These are phyloP conservation scores for Silurus asotus DNA, from an alignment of 2,113 vertebrate genomes.

Conservation along the genomic window DNA sequence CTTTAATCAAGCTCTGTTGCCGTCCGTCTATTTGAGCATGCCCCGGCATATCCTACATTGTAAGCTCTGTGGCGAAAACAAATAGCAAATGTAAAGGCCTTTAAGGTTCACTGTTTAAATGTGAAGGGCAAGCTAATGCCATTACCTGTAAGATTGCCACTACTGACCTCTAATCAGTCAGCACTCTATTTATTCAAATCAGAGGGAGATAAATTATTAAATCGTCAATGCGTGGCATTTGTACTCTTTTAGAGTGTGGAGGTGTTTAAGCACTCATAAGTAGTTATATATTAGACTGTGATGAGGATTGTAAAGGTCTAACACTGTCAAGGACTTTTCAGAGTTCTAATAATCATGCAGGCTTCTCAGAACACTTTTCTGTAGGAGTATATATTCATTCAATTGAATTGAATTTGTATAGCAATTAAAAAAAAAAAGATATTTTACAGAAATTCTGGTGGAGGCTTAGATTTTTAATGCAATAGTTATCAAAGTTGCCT, in stretches of 20 bases:
- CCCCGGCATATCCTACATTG: slow-evolving; percentile 68
- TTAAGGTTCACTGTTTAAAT: slow-evolving; percentile 76
- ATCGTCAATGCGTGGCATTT: slow-evolving; percentile 52
- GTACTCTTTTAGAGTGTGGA: slow-evolving; percentile 21
- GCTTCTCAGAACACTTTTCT: background rate
- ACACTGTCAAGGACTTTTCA: background rate
- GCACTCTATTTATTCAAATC: slow-evolving; percentile 68
- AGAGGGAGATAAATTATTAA: slow-evolving; percentile 62
- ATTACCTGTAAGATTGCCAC: slow-evolving; percentile 64
- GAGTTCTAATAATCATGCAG: background rate
- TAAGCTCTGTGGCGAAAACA: slow-evolving; percentile 65
- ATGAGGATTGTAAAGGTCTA: background rate
- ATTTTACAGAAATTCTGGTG: background rate
- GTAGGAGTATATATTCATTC: background rate
- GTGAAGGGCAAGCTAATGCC: slow-evolving; percentile 70
- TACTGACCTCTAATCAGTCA: slow-evolving; percentile 65
- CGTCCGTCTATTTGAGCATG: slow-evolving; percentile 73
- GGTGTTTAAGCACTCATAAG: slow-evolving; percentile 21
- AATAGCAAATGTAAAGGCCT: slow-evolving; percentile 73
- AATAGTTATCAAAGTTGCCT: background rate
- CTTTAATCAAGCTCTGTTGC: slow-evolving; percentile 78
- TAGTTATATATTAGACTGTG: background rate
- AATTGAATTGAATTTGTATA: background rate
- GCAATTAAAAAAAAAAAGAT: background rate
- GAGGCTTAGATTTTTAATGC: background rate